Conservation (phyloP, 2,113 vertebrate genomes). For the Trematomus loennbergii region DNA sequence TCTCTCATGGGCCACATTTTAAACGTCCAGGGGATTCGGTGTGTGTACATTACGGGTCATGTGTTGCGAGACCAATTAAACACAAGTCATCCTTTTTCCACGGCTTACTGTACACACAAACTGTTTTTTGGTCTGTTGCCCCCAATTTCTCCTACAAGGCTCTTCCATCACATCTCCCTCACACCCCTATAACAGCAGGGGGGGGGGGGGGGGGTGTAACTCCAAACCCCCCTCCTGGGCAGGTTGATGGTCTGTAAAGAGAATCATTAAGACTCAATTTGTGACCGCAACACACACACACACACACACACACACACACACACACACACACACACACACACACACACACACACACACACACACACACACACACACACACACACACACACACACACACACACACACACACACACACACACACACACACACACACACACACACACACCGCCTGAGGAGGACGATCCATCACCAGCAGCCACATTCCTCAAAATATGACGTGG, state of each 20-base stretch:
- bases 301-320: slow-evolving; percentile 19
- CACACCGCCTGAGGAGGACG: slow-evolving; percentile 23
- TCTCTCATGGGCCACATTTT: not conserved
- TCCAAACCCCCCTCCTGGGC: slow-evolving; percentile 21
- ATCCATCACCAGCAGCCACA: slow-evolving; percentile 63
- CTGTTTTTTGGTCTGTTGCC: slow-evolving; percentile 49
- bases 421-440: slow-evolving; percentile 3
- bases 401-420: too few species aligned
- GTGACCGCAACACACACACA: slow-evolving; percentile 34
- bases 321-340: slow-evolving; percentile 10
- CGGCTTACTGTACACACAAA: slow-evolving; percentile 22
- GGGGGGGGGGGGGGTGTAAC: not conserved
- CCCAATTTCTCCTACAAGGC: slow-evolving; percentile 33
- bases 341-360: not conserved
- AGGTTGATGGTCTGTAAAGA: slow-evolving; percentile 73
- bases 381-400: too few species aligned
- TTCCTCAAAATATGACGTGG: slow-evolving; percentile 30
- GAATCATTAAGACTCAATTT: slow-evolving; percentile 75
- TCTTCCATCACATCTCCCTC: slow-evolving; percentile 46
- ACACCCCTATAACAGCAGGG: slow-evolving; percentile 33
- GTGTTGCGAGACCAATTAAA: slow-evolving; percentile 44
- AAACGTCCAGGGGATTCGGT: not conserved
- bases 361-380: slow-evolving; percentile 26
- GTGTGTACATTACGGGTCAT: slow-evolving; percentile 45
- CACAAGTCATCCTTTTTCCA: slow-evolving; percentile 21